These are phyloP conservation scores for Mixornis gularis DNA, from an alignment of 2,113 vertebrate genomes.

Conservation along the genomic window DNA sequence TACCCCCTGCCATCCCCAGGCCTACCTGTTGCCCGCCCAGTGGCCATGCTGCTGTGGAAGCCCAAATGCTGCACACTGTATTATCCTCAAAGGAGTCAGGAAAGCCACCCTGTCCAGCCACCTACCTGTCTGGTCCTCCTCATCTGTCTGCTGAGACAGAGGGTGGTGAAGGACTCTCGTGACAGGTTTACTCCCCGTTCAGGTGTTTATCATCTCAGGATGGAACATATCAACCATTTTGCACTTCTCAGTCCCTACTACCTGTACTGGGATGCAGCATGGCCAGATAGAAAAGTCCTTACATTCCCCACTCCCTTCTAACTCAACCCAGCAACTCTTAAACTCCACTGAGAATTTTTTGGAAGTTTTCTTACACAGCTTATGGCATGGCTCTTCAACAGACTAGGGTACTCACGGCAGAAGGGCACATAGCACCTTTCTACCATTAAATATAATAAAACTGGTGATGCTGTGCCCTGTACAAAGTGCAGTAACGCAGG, in stretches of 20 bases:
- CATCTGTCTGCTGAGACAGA: not conserved
- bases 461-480: not conserved
- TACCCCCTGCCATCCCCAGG: rapidly evolving
- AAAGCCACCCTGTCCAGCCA: not conserved
- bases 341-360: not conserved
- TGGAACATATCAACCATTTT: not conserved
- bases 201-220: not conserved
- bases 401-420: not conserved
- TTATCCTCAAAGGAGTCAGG: not conserved
- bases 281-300: not conserved
- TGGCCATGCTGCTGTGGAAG: not conserved
- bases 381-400: not conserved
- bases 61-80: not conserved
- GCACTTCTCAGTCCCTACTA: not conserved
- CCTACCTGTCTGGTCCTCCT: not conserved
- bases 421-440: not conserved
- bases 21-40: not conserved
- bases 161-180: not conserved
- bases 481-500: not conserved
- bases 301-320: not conserved
- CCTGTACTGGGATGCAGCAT: not conserved
- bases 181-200: not conserved
- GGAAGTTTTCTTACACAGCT: not conserved
- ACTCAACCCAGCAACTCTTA: not conserved
- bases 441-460: not conserved